Conservation (phyloP, 2,113 vertebrate species). For the Chinchilla lanigera region DNA sequence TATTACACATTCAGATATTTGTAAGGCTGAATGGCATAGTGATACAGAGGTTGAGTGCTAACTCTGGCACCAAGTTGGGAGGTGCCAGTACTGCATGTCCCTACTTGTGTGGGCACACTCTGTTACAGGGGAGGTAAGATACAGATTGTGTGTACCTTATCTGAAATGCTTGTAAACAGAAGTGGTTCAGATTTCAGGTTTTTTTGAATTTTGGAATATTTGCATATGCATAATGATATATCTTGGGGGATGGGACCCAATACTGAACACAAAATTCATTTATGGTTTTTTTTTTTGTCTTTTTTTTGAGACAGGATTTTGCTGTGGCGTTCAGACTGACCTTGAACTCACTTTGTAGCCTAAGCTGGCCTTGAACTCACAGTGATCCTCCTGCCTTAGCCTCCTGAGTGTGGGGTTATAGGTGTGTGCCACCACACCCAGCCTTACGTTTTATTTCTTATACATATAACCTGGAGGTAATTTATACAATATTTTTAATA, state of each 20-base stretch:
- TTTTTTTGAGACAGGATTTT: neutral
- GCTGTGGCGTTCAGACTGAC: neutral
- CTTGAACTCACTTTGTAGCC: neutral
- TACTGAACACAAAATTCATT: neutral
- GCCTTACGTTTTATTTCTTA: neutral
- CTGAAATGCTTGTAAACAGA: neutral
- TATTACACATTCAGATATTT: neutral
- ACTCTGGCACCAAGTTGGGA: neutral
- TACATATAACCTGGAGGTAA: neutral
- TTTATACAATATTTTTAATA: neutral
- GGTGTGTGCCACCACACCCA: neutral
- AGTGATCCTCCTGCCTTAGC: neutral
- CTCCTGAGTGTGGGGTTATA: neutral
- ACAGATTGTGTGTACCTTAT: neutral
- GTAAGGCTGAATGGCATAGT: neutral
- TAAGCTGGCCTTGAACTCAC: neutral
- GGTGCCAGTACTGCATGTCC: neutral
- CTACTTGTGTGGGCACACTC: neutral
- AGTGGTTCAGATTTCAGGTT: neutral
- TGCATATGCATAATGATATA: neutral
- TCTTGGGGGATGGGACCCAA: neutral
- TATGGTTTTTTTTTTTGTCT: neutral
- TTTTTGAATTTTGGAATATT: neutral
- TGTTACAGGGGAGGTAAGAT: neutral
- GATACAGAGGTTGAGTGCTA: neutral